phyloP scores from a whole-genome alignment of 2,797 vertebrate genomes.

The Peromyscus aztecus region DNA sequence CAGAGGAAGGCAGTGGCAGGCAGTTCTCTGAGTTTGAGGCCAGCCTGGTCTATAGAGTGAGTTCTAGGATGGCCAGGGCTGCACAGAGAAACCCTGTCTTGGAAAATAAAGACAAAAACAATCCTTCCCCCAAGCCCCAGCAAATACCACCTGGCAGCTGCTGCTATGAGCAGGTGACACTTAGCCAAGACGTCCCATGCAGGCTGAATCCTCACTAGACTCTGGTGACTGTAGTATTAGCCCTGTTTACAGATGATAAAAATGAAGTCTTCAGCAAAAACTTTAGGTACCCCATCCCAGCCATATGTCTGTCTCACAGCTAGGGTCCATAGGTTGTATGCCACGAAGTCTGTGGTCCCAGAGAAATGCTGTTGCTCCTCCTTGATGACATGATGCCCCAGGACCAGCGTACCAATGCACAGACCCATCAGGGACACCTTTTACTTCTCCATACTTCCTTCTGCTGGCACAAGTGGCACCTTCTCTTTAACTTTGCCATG shows the following conservation, averaged over 20 bases:
- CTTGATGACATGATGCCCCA: not conserved
- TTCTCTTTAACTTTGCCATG: not conserved
- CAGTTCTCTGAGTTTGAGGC: not conserved
- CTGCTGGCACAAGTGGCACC: not conserved
- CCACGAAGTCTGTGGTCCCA: not conserved
- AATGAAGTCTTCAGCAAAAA: not conserved
- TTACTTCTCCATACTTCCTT: not conserved
- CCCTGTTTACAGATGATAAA: not conserved
- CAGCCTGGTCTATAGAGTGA: not conserved
- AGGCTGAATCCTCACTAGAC: not conserved
- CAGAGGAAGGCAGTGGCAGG: not conserved
- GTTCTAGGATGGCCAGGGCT: not conserved
- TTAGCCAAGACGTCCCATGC: not conserved
- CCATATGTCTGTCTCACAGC: not conserved
- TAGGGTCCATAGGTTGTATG: not conserved
- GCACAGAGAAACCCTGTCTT: not conserved
- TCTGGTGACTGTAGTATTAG: not conserved
- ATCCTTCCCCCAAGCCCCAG: too few species aligned
- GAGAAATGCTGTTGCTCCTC: not conserved
- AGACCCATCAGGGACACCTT: rapidly evolving
- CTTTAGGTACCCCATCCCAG: not conserved
- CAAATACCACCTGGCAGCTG: not conserved
- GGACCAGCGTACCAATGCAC: too few species aligned
- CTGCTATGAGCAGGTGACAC: too few species aligned
- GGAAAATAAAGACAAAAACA: not conserved